Evolutionary conservation across 2,888 invertebrate species (phyloP).

Genomic region (Caenorhabditis japonica): DNA sequence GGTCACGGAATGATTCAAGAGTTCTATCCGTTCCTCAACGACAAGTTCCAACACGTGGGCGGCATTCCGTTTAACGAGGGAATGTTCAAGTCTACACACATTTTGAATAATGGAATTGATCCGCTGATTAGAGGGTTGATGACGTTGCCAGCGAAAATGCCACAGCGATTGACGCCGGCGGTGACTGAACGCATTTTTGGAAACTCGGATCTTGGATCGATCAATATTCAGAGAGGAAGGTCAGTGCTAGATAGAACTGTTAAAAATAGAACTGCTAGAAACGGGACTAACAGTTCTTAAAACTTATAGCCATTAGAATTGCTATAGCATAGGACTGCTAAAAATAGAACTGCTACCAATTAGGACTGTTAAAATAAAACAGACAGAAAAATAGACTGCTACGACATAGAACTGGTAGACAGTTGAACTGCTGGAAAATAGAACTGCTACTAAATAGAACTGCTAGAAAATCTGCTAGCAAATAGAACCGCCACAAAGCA

Average conservation of each 20-base stretch:
- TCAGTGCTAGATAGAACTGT: not conserved
- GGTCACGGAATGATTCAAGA: slow-evolving; percentile 94
- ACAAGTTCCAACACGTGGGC: slow-evolving; percentile 73
- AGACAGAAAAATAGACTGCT: too few species aligned
- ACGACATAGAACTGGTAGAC: too few species aligned
- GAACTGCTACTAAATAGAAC: too few species aligned
- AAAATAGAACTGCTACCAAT: too few species aligned
- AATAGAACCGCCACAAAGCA: too few species aligned
- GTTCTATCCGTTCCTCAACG: slow-evolving; percentile 76
- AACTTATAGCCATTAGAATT: too few species aligned
- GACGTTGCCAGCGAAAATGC: slow-evolving; percentile 87
- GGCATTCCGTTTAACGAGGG: slow-evolving; percentile 75
- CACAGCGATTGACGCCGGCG: slow-evolving; percentile 86
- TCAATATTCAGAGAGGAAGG: slow-evolving; percentile 90
- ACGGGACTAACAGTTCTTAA: too few species aligned
- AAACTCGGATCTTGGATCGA: slow-evolving; percentile 87
- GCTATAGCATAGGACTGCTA: too few species aligned
- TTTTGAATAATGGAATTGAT: slow-evolving; percentile 86
- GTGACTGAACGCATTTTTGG: slow-evolving; percentile 89
- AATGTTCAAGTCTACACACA: slow-evolving; percentile 69
- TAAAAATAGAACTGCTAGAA: not conserved
- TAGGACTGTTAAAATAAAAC: too few species aligned
- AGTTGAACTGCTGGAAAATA: too few species aligned
- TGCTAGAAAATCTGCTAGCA: too few species aligned
- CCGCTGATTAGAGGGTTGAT: slow-evolving; percentile 92